Evolutionary conservation across 2,797 vertebrate genomes (phyloP), one percentile per base, ranked within the genome.

Genomic region (Anas acuta): DNA sequence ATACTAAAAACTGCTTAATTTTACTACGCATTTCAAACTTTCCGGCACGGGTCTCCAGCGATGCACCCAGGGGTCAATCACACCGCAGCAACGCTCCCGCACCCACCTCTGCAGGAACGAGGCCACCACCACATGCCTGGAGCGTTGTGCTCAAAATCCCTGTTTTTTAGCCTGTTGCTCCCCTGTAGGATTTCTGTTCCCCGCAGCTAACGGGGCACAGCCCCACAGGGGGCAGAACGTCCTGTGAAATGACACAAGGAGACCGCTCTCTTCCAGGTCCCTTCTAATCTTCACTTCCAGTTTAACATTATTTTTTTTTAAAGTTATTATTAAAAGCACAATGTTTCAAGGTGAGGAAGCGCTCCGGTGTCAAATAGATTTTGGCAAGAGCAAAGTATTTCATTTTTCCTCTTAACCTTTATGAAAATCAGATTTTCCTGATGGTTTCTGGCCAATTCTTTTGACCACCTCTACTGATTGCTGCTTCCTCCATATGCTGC

Each of bases 1-100:
- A 98, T 98, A 96, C 97, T 98, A 98, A 98, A 97, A 97, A 96
- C 96, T 20, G 69, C 96, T 95, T 96, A 54, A 20, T 92, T 94
- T 90, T 97, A 89, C 94, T 81, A 90, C 96, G 89, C 6, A 11
- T 93, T 82, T 11, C 5, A 74, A 51, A 51, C 56, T 73, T 86
- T 41, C 91, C 81, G 60, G 32, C 72, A 92, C 80, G 56, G 11
- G 70, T 60, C 51, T 26, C 54, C 60, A 14, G 26, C 37, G 61
- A 69, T 90, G 74, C 70, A 56, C 22, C 76, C 32, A 84, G 93
- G 87, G 87, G 92, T 32, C 57, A 85, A 54, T 47, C 75, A 71
- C 61, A n/a, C 47, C 26, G 51, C 62, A 53, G 89, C 47, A 61
- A 81, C 69, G 62, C 43, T 86, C 74, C 86, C 21, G 22, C 92